Conservation (phyloP, 1,140 invertebrate species). For the Orius insidiosus region DNA sequence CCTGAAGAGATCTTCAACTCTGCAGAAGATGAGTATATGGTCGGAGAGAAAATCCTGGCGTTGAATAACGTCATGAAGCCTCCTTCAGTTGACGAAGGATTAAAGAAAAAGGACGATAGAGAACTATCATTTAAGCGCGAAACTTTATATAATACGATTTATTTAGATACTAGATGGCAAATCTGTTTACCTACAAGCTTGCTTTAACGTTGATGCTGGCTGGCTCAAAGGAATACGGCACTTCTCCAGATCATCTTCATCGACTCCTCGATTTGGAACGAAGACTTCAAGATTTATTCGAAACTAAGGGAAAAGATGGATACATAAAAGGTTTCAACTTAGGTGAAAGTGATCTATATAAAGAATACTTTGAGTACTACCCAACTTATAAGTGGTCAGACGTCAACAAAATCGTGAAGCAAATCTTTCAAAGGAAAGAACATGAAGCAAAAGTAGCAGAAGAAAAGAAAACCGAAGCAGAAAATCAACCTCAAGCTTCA, state of each 20-base stretch:
- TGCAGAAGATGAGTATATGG: conserved; percentile 1
- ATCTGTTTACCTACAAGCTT: conserved; percentile 5
- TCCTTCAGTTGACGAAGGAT: neutral
- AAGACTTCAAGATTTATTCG: conserved; percentile 2
- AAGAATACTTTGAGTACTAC: neutral
- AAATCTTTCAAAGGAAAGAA: neutral
- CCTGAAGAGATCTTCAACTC: conserved; percentile 2
- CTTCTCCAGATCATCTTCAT: conserved; percentile 6
- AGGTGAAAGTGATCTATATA: conserved; percentile 3
- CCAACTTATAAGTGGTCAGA: neutral
- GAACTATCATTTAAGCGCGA: neutral
- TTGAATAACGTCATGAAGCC: neutral
- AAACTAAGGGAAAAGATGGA: neutral
- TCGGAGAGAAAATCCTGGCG: conserved; percentile 1
- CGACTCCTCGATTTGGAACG: neutral
- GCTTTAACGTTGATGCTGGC: conserved; percentile 6
- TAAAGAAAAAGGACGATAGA: neutral
- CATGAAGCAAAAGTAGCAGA: too few species aligned
- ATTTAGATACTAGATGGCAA: conserved; percentile 2
- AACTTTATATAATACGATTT: neutral
- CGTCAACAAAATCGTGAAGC: conserved; percentile 1
- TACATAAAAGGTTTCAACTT: neutral
- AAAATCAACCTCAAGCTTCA: too few species aligned
- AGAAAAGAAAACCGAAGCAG: too few species aligned
- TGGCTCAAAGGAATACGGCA: conserved; percentile 1